Percentiles rank a stretch among this genome's conserved stretches.
Conservation (phyloP, 2,888 invertebrate genomes). For the Anagyrus pseudococci region DNA sequence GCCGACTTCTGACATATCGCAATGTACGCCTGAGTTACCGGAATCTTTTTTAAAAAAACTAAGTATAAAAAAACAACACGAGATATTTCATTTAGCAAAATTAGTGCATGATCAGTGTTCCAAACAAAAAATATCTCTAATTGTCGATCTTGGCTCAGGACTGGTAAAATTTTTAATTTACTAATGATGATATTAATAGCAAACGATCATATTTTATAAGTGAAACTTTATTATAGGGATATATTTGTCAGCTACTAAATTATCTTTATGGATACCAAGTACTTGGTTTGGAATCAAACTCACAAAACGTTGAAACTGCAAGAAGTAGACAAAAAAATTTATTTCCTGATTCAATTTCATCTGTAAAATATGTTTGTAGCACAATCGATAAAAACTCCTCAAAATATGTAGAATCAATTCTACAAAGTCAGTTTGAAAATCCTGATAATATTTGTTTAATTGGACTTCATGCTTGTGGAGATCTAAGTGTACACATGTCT, state of each 20-base stretch:
- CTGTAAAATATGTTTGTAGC: slow-evolving; percentile 69
- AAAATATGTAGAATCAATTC: slow-evolving; percentile 59
- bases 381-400: slow-evolving; percentile 66
- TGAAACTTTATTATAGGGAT: slow-evolving; percentile 68
- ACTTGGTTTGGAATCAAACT: slow-evolving; percentile 73
- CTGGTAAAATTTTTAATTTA: slow-evolving; percentile 63
- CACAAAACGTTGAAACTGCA: slow-evolving; percentile 66
- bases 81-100: slow-evolving; percentile 70
- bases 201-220: no score
- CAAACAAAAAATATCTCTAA: slow-evolving; percentile 61
- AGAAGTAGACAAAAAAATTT: slow-evolving; percentile 66
- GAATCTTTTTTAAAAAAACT: slow-evolving; percentile 59
- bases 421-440: slow-evolving; percentile 60
- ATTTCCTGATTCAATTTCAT: slow-evolving; percentile 63
- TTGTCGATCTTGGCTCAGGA: slow-evolving; percentile 79
- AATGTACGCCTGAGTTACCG: slow-evolving; percentile 45
- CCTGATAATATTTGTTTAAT: slow-evolving; percentile 61
- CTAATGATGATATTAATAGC: not conserved
- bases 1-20: slow-evolving; percentile 43
- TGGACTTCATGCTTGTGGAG: slow-evolving; percentile 82
- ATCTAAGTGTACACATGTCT: slow-evolving; percentile 74
- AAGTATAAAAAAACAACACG: slow-evolving; percentile 74
- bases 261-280: slow-evolving; percentile 68
- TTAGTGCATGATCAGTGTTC: slow-evolving; percentile 65
- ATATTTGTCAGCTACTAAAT: slow-evolving; percentile 73